Evolutionary conservation across 2,113 vertebrate species (phyloP).

Genomic region (Rhagologus leucostigma): DNA sequence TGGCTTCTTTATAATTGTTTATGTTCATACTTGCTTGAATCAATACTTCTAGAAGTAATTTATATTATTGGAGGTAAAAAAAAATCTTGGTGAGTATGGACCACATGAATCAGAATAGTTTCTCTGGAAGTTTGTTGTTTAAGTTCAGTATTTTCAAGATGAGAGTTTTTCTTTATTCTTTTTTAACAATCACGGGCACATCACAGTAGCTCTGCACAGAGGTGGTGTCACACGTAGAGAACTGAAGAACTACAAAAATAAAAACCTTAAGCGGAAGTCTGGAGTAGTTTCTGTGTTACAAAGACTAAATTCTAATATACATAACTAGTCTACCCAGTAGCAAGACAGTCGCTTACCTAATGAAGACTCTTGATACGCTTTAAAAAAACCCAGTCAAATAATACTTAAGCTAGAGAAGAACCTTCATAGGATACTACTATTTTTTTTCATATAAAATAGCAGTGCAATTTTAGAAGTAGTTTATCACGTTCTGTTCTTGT

Average conservation of each 20-base stretch:
- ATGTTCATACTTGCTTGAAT: not conserved
- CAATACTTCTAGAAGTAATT: not conserved
- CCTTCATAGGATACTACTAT: not conserved
- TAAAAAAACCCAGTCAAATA: not conserved
- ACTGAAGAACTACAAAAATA: not conserved
- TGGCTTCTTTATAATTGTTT: not conserved
- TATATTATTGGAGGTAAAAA: not conserved
- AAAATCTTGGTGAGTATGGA: not conserved
- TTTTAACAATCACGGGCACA: not conserved
- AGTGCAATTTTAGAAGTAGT: not conserved
- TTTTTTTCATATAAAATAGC: not conserved
- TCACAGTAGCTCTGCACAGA: not conserved
- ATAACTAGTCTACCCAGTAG: not conserved
- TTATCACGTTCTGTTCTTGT: not conserved
- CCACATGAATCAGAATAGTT: not conserved
- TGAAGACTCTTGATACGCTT: not conserved
- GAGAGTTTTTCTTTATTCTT: not conserved
- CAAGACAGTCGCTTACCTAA: not conserved
- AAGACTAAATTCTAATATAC: not conserved
- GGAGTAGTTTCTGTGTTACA: not conserved
- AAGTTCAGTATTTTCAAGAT: not conserved
- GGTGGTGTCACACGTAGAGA: not conserved
- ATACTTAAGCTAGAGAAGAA: not conserved
- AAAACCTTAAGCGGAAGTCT: not conserved
- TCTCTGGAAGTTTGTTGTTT: not conserved